A percentile compares a stretch with the other conserved stretches of the same genome.
phyloP scores from a whole-genome alignment of 2,888 invertebrate species.

The Erannis defoliaria region DNA sequence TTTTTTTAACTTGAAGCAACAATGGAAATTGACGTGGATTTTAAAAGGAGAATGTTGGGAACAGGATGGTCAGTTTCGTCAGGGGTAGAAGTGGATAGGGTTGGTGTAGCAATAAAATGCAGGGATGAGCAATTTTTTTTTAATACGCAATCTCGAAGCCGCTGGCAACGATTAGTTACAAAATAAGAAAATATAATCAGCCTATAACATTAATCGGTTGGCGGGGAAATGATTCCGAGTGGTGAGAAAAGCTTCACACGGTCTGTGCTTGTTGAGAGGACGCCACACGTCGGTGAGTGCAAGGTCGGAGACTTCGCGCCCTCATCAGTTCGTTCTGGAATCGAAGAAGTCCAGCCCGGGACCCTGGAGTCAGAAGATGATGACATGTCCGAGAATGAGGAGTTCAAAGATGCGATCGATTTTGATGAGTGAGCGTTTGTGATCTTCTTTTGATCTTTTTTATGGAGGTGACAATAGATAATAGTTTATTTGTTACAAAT shows the following conservation, averaged over 20 bases:
- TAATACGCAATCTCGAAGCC: no score
- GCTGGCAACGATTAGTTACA: constrained; percentile 26
- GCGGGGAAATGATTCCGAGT: constrained; percentile 50
- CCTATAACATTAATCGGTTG: constrained; percentile 51
- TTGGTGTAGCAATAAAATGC: no score
- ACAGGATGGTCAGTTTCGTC: no score
- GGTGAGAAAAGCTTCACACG: constrained; percentile 34
- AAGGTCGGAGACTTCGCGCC: not conserved
- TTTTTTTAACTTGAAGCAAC: no score
- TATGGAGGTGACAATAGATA: not conserved
- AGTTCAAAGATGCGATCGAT: constrained; percentile 50
- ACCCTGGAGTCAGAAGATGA: constrained; percentile 53
- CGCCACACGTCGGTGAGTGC: not conserved
- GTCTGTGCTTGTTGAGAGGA: not conserved
- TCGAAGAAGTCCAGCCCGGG: not conserved
- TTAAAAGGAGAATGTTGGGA: no score
- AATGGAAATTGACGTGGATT: no score
- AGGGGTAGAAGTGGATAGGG: no score
- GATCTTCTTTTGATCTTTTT: constrained; percentile 60
- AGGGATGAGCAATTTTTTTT: no score
- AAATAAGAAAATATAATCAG: constrained; percentile 41
- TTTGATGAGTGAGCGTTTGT: constrained; percentile 64
- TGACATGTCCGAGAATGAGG: constrained; percentile 61
- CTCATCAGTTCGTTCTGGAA: not conserved
- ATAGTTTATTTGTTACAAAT: no score